Percentiles rank a stretch among this genome's conserved stretches.
Conservation (phyloP, 2,888 invertebrate genomes). For the Prenolepis imparis region DNA sequence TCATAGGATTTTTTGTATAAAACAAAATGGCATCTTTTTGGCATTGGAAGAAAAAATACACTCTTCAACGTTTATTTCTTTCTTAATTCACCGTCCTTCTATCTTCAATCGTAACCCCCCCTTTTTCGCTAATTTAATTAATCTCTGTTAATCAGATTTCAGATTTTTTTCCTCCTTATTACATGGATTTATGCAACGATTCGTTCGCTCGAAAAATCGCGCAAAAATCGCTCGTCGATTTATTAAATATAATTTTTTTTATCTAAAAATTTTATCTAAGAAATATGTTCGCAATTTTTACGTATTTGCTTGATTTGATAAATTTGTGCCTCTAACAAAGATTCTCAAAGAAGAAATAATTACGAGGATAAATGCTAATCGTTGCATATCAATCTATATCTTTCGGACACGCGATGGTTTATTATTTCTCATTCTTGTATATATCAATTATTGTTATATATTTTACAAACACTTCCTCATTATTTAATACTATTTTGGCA, state of each 20-base stretch:
- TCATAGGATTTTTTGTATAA: slow-evolving; percentile 82
- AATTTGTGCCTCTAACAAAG: background rate
- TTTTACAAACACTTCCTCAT: slow-evolving; percentile 82
- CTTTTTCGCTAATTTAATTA: slow-evolving; percentile 35
- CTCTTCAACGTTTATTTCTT: slow-evolving; percentile 80
- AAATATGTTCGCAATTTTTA: background rate
- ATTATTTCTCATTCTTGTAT: slow-evolving; percentile 19
- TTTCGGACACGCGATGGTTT: slow-evolving; percentile 21
- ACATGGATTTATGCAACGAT: slow-evolving; percentile 35
- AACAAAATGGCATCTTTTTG: slow-evolving; percentile 86
- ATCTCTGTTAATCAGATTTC: slow-evolving; percentile 42
- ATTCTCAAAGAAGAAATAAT: background rate
- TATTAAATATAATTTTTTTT: slow-evolving; percentile 32
- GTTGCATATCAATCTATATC: slow-evolving; percentile 27
- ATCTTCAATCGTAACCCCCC: slow-evolving; percentile 66
- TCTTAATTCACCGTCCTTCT: slow-evolving; percentile 71
- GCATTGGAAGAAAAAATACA: slow-evolving; percentile 86
- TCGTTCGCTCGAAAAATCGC: slow-evolving; percentile 41
- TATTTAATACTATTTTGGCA: slow-evolving; percentile 86
- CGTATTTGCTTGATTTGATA: slow-evolving; percentile 2
- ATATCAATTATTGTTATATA: slow-evolving; percentile 69
- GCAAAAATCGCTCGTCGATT: slow-evolving; percentile 35
- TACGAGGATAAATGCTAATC: background rate
- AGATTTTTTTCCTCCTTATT: slow-evolving; percentile 36
- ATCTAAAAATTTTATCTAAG: background rate